Base-by-base conservation (phyloP, 37 sponge, comb jelly and placozoan species). In the Bolinopsis microptera region DNA sequence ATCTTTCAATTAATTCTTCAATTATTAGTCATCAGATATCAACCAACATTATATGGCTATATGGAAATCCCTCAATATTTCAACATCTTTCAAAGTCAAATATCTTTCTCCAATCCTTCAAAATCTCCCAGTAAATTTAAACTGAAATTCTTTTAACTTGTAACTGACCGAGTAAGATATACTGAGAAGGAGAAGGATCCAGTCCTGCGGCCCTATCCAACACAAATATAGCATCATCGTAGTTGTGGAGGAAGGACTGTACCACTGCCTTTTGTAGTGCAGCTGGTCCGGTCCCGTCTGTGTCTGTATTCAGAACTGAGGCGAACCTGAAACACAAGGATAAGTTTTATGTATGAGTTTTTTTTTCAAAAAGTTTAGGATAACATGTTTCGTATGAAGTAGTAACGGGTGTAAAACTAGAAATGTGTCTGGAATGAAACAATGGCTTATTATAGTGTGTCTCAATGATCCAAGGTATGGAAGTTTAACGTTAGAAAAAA, bases 231-330 rank as follows among this genome's bases (percentile, higher is more conserved):
- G 94, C 98, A 93, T 96, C 92, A 1, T 96, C 95, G 76, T 96
- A 92, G 48, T 97, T 94, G 30, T 95, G 96, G 9, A 98, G 95
- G 94, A 96, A 98, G 9, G 95, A 90, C 32, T 94, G 94, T 69
- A 98, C 95, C 16, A 95, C 95, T 2, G 96, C 96, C 25, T 94
- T 68, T 69, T 96, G 96, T 8, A 80, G 80, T 36, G 28, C 69
- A 1, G 94, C 67, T 35, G 94, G 80, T 0, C 94, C 95, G 32
- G 80, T 68, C 0, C 83, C 83, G 38, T 69, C 93, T 48, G 72
- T 74, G 68, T 70, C 39, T 36, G 94, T 77, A 30, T 94, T 94
- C 16, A 93, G 90, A 25, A 86, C 90, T 27, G 90, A 86, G 26
- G 90, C 90, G 48, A 86, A 86, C 24, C 90, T 86, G 80, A 77